Base-by-base conservation (phyloP, 2,888 invertebrate genomes). In the Pinctada fucata region DNA sequence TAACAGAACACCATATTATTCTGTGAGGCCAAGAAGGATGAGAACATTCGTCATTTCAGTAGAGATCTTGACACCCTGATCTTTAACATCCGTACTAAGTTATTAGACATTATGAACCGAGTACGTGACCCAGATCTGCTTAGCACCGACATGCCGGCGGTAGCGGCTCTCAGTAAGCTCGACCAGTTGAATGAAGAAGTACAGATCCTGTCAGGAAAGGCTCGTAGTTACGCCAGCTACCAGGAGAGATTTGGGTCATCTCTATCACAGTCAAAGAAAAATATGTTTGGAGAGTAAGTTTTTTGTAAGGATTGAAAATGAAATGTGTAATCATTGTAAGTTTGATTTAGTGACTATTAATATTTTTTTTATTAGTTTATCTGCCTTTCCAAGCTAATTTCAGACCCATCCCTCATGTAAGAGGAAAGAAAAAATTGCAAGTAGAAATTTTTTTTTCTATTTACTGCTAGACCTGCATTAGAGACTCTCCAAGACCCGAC, bases 21-120 rank as follows among this genome's bases (percentile, higher is more conserved):
- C 83, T 90, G 91, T 82, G 92, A 93, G 82, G 92, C 92, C 49
- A 92, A 92, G 84, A 92, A 91, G 76, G 92, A 93, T 79, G 92
- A 92, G 81, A 92, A 92, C 79, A 92, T 92, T 58, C 85, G 91
- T 49, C 91, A 91, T 83, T 92, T 92, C 86, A 90, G 90, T 75
- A 84, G 87, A 3, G 90, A 92, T 79, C 86, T 92, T 50, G 91
- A 92, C 78, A 83, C 83, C 0, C 87, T 92, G 16, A 91, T 92
- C 70, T 84, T 86, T 78, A 86, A 88, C 76, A 92, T 92, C 70
- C 85, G 88, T 13, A 80, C 83, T 72, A 88, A 88, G 75, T 85
- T 92, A 75, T 88, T 89, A 81, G 89, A 91, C 64, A 85, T 92
- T 58, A 92, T 90, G 84, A 88, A 88, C 79, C 80, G 86, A 66